phyloP scores from a whole-genome alignment of 2,888 invertebrate genomes.

The Acanthosepion esculentum region DNA sequence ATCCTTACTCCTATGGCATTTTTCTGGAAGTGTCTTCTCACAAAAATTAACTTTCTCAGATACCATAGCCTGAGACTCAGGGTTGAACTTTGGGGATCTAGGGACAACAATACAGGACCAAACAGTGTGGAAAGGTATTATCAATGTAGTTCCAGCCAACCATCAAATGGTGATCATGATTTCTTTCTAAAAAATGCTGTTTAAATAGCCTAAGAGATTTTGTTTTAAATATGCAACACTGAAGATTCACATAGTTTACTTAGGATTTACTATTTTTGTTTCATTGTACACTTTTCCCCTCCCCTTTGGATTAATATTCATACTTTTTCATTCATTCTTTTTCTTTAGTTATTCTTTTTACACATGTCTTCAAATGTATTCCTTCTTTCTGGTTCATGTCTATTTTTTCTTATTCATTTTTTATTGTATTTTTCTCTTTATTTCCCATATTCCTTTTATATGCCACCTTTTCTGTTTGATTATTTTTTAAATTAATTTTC shows the following conservation, averaged over 20 bases:
- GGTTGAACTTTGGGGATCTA: too few relatives aligned
- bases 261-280: not conserved
- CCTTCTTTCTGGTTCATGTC: not conserved
- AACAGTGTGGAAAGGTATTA: too few relatives aligned
- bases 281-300: not conserved
- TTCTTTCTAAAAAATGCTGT: not conserved
- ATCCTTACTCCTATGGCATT: too few relatives aligned
- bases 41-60: too few relatives aligned
- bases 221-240: not conserved
- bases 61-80: too few relatives aligned
- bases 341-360: not conserved
- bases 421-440: too few relatives aligned
- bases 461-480: not conserved
- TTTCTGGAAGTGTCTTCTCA: too few relatives aligned
- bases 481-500: not conserved
- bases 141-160: too few relatives aligned
- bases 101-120: too few relatives aligned
- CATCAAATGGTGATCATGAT: too few relatives aligned
- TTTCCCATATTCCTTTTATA: not conserved
- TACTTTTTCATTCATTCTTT: not conserved
- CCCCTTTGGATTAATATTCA: not conserved
- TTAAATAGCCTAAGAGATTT: not conserved
- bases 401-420: not conserved
- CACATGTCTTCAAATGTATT: not conserved
- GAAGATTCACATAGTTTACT: not conserved